These are phyloP conservation scores for Andrena haemorrhoa DNA, from an alignment of 2,888 invertebrate genomes.

Conservation along the genomic window DNA sequence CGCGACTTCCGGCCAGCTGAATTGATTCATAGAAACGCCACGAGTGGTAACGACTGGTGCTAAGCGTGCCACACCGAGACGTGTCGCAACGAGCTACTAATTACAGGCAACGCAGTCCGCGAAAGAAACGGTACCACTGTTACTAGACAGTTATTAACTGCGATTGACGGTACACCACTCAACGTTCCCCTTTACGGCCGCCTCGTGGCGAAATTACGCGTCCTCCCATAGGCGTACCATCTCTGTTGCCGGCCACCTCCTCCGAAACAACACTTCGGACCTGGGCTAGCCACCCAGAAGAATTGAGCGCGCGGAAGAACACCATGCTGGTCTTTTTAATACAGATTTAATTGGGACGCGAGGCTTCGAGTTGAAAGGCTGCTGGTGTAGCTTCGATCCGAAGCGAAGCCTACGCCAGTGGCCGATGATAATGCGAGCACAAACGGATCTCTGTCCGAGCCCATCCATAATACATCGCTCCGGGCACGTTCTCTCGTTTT, in stretches of 20 bases:
- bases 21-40: constrained; percentile 39
- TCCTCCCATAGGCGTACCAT: constrained; percentile 56
- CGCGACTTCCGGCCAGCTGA: constrained; percentile 19
- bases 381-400: neutral
- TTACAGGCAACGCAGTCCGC: constrained; percentile 38
- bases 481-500: constrained; percentile 74
- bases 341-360: neutral
- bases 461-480: constrained; percentile 63
- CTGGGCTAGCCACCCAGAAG: neutral
- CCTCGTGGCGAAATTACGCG: constrained; percentile 61
- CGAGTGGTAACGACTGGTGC: constrained; percentile 32
- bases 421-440: constrained; percentile 68
- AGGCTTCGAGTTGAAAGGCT: neutral
- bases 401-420: constrained; percentile 65
- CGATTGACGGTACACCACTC: constrained; percentile 63
- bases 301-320: neutral
- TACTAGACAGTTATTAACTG: constrained; percentile 69
- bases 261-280: neutral
- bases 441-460: constrained; percentile 72
- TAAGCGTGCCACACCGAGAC: constrained; percentile 21
- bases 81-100: constrained; percentile 58
- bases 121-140: constrained; percentile 63
- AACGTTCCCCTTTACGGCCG: constrained; percentile 64
- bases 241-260: neutral
- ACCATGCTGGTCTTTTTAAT: neutral